Evolutionary conservation across 2,797 vertebrate genomes (phyloP), one percentile per base, ranked within the genome.

Genomic region (Remorina albescens): DNA sequence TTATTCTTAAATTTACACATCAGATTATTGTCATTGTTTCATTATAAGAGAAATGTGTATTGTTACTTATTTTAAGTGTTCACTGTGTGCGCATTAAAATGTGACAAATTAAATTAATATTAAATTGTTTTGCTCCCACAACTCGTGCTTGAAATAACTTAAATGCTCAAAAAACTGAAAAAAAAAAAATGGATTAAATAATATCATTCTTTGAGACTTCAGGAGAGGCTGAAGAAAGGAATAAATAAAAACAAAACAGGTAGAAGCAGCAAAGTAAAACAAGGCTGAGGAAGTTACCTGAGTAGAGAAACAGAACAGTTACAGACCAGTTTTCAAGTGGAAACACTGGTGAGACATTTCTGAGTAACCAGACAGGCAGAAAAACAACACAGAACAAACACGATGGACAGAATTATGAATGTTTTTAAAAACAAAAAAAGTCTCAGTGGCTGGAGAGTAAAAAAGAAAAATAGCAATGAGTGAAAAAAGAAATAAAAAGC

Each of bases 191-290:
- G 37, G 28, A 26, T 39, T 25, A 67, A 66, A 54, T 37, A 56
- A 76, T 56, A 47, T 25, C 36, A 70, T 83, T 60, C 80, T 84
- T 77, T 70, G 39, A 67, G 69, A 85, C 80, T 86, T 78, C 32
- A 79, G 76, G 67, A 67, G 25, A 60, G 18, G 23, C 0, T 39
- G 23, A 70, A 25, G 13, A 25, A 2, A 71, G 15, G 8, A 39
- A 16, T 18, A 18, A 36, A 18, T 15, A 23, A 32, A 9, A 13
- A 3, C 12, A 23, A 47, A 54, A 72, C 10, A 53, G n/a, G 15
- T 13, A 1, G 51, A 72, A 62, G 71, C 61, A 67, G 69, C 67
- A 80, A 85, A 75, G 54, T 37, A 74, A 81, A 81, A 79, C 0
- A 1, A 78, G 19, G 61, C 58, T 13, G 21, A 41, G 18, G 54